Evolutionary conservation across 1,140 invertebrate genomes (phyloP).

Genomic region (Leucophenga varia): DNA sequence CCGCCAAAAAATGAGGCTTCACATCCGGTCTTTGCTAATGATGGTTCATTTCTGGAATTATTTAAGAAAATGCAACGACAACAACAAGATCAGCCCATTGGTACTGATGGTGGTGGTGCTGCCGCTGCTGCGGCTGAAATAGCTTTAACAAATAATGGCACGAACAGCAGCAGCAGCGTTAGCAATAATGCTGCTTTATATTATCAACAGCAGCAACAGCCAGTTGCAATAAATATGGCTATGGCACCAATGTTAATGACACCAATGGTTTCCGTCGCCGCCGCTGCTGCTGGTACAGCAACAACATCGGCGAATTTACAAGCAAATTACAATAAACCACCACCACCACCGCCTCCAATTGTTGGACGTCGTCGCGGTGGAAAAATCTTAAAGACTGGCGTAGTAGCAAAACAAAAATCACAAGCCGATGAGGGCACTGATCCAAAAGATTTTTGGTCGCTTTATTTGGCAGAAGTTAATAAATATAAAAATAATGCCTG

Average conservation of each 20-base stretch:
- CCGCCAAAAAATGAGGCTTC: constrained; percentile 49
- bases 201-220: constrained; percentile 3
- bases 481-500: constrained; percentile 89
- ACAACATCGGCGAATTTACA: constrained; percentile 52
- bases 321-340: constrained; percentile 40
- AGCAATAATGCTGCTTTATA: no score
- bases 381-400: constrained; percentile 82
- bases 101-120: no score
- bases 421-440: constrained; percentile 63
- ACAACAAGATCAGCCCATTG: constrained; percentile 48
- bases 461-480: constrained; percentile 91
- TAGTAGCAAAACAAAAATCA: constrained; percentile 81
- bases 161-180: constrained; percentile 31
- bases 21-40: constrained; percentile 71
- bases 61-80: constrained; percentile 80
- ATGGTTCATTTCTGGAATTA: constrained; percentile 85
- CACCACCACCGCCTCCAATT: constrained; percentile 40
- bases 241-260: background rate
- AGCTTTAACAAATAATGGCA: background rate
- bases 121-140: constrained; percentile 28
- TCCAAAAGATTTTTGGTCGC: constrained; percentile 85
- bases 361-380: constrained; percentile 84
- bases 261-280: constrained; percentile 25
- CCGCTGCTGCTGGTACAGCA: constrained; percentile 44
- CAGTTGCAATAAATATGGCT: background rate